These are phyloP conservation scores for Pogonocichla stellata DNA, from an alignment of 2,113 vertebrate species.

Conservation along the genomic window DNA sequence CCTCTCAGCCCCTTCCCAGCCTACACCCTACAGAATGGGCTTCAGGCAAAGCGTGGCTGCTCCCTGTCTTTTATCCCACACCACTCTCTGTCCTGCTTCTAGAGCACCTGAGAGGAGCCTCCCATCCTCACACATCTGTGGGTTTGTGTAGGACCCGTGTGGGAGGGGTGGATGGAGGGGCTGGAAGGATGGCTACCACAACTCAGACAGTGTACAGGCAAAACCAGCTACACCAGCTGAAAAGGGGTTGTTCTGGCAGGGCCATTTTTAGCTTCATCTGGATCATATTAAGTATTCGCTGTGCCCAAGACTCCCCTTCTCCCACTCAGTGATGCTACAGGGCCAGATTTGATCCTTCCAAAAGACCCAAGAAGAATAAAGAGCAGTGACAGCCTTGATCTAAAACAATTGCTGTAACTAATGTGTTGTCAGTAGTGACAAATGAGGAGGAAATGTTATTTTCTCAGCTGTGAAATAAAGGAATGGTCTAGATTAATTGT, in stretches of 20 bases:
- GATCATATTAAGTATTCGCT: not conserved
- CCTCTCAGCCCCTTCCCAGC: not conserved
- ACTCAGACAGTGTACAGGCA: not conserved
- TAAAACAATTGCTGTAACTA: not conserved
- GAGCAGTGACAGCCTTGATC: not conserved
- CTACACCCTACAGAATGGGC: not conserved
- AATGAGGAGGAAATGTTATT: not conserved
- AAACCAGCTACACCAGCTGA: not conserved
- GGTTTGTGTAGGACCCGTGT: not conserved
- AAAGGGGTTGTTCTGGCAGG: not conserved
- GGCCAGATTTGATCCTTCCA: not conserved
- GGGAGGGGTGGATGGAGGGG: not conserved
- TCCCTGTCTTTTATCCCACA: not conserved
- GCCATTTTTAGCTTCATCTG: not conserved
- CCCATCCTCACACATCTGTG: not conserved
- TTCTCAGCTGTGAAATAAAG: conserved; percentile 1
- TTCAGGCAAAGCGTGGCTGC: not conserved
- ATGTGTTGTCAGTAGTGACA: not conserved
- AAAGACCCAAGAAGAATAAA: not conserved
- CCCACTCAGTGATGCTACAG: not conserved
- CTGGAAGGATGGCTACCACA: not conserved
- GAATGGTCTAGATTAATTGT: not conserved
- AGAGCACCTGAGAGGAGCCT: not conserved
- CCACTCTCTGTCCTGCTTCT: not conserved
- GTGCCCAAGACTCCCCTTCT: not conserved